Evolutionary conservation across 2,888 invertebrate genomes (phyloP).

Genomic region (Pseudococcus viburni): DNA sequence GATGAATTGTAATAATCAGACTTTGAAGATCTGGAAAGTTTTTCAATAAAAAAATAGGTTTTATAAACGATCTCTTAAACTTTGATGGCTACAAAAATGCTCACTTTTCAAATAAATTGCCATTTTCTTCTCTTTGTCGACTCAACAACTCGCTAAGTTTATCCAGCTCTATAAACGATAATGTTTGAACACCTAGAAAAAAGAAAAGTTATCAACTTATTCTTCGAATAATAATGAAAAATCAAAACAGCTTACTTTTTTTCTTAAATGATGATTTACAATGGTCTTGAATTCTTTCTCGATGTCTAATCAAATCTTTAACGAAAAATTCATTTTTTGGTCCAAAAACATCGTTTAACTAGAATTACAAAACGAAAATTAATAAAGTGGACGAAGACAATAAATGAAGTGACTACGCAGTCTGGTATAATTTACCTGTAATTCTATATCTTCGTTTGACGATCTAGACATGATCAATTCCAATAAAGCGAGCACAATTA

Average conservation of each 20-base stretch:
- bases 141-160: constrained; percentile 14
- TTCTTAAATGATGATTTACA: constrained; percentile 39
- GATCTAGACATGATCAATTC: constrained; percentile 36
- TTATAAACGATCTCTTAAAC: neutral
- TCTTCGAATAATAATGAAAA: neutral
- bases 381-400: neutral
- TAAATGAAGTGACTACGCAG: neutral
- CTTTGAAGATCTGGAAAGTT: neutral
- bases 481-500: constrained; percentile 48
- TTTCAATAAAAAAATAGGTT: neutral
- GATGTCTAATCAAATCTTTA: constrained; percentile 77
- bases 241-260: constrained; percentile 32
- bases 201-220: neutral
- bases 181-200: neutral
- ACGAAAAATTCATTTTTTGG: constrained; percentile 73
- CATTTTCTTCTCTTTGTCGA: neutral
- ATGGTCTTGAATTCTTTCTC: constrained; percentile 73
- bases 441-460: constrained; percentile 20
- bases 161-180: neutral
- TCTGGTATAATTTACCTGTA: neutral
- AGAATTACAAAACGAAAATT: neutral
- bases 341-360: constrained; percentile 56
- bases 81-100: neutral
- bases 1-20: neutral
- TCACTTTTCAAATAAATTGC: neutral